Conservation (phyloP, 2,113 vertebrate species). For the Phaethon lepturus region DNA sequence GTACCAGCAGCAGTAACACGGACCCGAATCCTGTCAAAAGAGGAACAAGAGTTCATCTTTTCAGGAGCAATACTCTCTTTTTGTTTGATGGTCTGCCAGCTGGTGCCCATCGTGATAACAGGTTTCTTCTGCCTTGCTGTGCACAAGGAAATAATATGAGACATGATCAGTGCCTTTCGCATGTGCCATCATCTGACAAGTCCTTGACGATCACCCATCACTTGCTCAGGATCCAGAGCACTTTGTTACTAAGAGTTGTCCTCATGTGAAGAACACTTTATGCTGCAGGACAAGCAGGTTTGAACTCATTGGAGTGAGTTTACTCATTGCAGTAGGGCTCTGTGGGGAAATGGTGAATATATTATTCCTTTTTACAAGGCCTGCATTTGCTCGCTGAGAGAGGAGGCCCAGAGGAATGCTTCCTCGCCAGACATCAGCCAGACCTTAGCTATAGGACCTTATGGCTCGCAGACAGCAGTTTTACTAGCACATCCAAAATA, state of each 20-base stretch:
- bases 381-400: not conserved
- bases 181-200: not conserved
- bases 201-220: not conserved
- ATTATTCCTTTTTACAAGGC: slow-evolving; percentile 23
- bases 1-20: not conserved
- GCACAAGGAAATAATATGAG: not conserved
- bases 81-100: not conserved
- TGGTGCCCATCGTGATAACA: not conserved
- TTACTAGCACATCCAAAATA: slow-evolving; percentile 59
- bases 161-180: not conserved
- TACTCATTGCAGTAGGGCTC: not conserved
- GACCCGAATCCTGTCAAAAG: not conserved
- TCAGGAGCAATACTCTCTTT: accelerated
- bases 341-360: not conserved
- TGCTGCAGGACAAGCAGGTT: not conserved
- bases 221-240: not conserved
- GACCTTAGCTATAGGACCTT: slow-evolving; percentile 34
- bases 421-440: slow-evolving; percentile 43
- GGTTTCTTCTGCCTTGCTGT: not conserved
- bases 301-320: slow-evolving; percentile 2
- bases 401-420: slow-evolving; percentile 35
- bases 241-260: not conserved
- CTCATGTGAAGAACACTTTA: not conserved
- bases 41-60: not conserved
- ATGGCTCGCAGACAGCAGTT: slow-evolving; percentile 1